Base-by-base conservation (phyloP, 2,888 invertebrate species). In the Xestia xanthographa region DNA sequence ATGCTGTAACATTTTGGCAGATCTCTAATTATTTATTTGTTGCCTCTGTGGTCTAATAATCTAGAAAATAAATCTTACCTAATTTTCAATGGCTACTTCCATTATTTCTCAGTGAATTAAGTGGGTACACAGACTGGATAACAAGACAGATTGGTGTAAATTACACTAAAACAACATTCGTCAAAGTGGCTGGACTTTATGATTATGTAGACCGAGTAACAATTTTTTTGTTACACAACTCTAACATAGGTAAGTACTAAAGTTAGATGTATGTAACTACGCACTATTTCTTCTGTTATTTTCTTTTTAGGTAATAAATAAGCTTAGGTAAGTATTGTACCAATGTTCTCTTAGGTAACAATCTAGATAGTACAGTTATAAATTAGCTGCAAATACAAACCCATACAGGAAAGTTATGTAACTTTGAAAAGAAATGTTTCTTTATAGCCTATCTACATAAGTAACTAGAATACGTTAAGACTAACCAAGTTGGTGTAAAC, bases 301-400 rank as follows among this genome's bases (percentile, higher is more conserved):
- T 43, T 29, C 20, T 11, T 34, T 63, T 12, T 20, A 45, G 17
- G 65, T 38, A 26, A 38, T 14, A 65, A 65, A n/a, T 43, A 26
- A 26, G 20, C 22, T 29, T 17, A 29, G 22, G 26, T 41, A 67
- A 50, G 26, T 26, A 43, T 38, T 17, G 12, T 29, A 26, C 34
- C n/a, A 29, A 29, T 9, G 22, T 11, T 12, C 29, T 12, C 45
- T 66, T 66, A 67, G 17, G 68, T 72, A 78, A 78, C 45, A 62
- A 60, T 26, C 43, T 71, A 26, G 34, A 69, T 34, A 26, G 34
- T 17, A 70, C 5, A 43, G 45, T 43, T 38, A 72, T 77, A 78
- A 72, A 71, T 77, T n/a, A 45, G 5, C 53, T 12, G 1, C 29
- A 66, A 66, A 77, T 63, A 77, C 17, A 29, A 65, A 78, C 43